A percentile compares a stretch with the other conserved stretches of the same genome.
Conservation (phyloP, 1,140 invertebrate species). For the Drosophila asahinai region DNA sequence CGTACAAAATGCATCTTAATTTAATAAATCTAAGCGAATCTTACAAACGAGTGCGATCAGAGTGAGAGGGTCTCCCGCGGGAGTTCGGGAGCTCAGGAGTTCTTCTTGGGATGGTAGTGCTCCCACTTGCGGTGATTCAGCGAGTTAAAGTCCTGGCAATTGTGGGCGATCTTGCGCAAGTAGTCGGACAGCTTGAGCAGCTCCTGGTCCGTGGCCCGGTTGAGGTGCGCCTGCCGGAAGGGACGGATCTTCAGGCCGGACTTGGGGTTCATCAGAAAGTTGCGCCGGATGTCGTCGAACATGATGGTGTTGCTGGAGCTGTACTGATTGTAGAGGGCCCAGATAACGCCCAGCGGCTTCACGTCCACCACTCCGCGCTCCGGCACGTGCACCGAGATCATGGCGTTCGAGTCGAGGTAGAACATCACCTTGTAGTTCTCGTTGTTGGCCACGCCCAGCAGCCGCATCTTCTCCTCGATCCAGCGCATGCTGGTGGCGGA, state of each 20-base stretch:
- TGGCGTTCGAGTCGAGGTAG: constrained; percentile 95
- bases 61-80: not conserved
- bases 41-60: constrained; percentile 37
- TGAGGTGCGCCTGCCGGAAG: constrained; percentile 95
- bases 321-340: constrained; percentile 97
- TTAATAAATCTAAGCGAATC: constrained; percentile 67
- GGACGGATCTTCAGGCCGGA: constrained; percentile 96
- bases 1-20: constrained; percentile 71
- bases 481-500: constrained; percentile 99
- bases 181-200: constrained; percentile 93
- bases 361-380: constrained; percentile 89
- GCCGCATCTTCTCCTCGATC: constrained; percentile 98
- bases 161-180: constrained; percentile 92
- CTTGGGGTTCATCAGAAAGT: constrained; percentile 99
- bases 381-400: constrained; percentile 96
- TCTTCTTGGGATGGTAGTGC: constrained; percentile 88
- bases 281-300: constrained; percentile 98
- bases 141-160: constrained; percentile 92
- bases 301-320: constrained; percentile 97
- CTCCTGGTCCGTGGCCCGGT: constrained; percentile 94
- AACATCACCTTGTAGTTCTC: constrained; percentile 97
- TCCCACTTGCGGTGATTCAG: constrained; percentile 97
- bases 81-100: constrained; percentile 54
- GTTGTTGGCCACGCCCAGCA: constrained; percentile 94
- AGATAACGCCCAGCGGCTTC: constrained; percentile 98